Percentiles rank a stretch among this genome's conserved stretches.
Evolutionary conservation across 2,113 vertebrate genomes (phyloP).

Genomic region (Oryzias javanicus): DNA sequence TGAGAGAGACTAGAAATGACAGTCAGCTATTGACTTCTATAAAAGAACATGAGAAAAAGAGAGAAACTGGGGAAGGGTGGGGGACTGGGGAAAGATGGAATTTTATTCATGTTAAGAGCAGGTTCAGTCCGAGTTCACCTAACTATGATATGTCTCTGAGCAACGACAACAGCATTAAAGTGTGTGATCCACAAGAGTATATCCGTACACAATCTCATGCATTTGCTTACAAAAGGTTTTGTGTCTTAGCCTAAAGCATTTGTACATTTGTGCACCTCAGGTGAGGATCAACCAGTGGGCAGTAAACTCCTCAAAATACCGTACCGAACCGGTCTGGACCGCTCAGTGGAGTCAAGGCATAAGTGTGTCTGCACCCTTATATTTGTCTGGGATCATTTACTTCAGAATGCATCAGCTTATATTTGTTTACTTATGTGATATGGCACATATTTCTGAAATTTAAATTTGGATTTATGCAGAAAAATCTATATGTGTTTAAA

Average conservation of each 20-base stretch:
- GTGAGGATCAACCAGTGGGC: conserved; percentile 53
- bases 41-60: conserved; percentile 24
- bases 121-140: conserved; percentile 84
- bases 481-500: conserved; percentile 18
- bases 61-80: conserved; percentile 49
- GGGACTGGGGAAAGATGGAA: conserved; percentile 66
- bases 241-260: conserved; percentile 42
- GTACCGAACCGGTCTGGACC: no score
- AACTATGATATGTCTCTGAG: conserved; percentile 78
- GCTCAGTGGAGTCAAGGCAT: background rate
- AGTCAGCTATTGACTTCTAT: conserved; percentile 25
- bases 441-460: background rate
- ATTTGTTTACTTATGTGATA: background rate
- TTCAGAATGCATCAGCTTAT: conserved; percentile 3
- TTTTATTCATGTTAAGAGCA: conserved; percentile 79
- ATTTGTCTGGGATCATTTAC: conserved; percentile 11
- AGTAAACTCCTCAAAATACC: conserved; percentile 28
- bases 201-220: conserved; percentile 1
- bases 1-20: conserved; percentile 21
- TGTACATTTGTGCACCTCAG: conserved; percentile 37
- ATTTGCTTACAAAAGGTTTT: conserved; percentile 21
- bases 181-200: conserved; percentile 37
- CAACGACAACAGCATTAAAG: conserved; percentile 58
- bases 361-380: background rate
- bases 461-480: conserved; percentile 13